Percentiles rank a stretch among this genome's conserved stretches.
Evolutionary conservation across 2,797 vertebrate species (phyloP).

Genomic region (Octomys mimax): DNA sequence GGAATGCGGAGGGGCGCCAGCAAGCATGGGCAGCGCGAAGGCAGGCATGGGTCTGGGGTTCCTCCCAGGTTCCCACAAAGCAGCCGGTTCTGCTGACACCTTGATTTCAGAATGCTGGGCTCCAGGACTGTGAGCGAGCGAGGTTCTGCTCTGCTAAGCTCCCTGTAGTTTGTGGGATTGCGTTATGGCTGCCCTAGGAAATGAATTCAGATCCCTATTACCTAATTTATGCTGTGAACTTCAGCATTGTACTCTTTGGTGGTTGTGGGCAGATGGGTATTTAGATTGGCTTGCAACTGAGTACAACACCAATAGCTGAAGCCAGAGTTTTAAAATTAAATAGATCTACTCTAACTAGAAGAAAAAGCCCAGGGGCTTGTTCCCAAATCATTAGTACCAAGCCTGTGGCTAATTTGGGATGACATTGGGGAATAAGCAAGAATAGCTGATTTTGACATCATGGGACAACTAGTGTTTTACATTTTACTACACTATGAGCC

Average conservation of each 20-base stretch:
- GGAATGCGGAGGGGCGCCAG: neutral
- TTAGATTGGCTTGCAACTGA: neutral
- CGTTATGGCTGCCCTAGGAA: neutral
- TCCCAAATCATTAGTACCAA: neutral
- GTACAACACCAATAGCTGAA: constrained; percentile 6
- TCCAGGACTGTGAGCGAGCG: neutral
- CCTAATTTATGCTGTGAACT: neutral
- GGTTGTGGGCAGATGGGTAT: neutral
- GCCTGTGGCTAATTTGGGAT: neutral
- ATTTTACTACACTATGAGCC: neutral
- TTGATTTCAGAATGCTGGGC: neutral
- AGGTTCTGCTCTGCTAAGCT: neutral
- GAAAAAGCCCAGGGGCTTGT: neutral
- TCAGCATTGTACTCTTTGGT: neutral
- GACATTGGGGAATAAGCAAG: neutral
- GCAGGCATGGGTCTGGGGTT: neutral
- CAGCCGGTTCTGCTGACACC: neutral
- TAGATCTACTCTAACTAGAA: neutral
- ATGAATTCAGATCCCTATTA: neutral
- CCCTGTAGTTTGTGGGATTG: neutral
- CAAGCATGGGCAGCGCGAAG: neutral
- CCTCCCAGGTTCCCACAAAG: neutral
- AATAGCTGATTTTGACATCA: neutral
- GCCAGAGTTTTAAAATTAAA: constrained; percentile 11
- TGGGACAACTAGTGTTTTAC: neutral